Conservation (phyloP, 92 coral and sea anemone species). For the Chrysogorgia sp. region DNA sequence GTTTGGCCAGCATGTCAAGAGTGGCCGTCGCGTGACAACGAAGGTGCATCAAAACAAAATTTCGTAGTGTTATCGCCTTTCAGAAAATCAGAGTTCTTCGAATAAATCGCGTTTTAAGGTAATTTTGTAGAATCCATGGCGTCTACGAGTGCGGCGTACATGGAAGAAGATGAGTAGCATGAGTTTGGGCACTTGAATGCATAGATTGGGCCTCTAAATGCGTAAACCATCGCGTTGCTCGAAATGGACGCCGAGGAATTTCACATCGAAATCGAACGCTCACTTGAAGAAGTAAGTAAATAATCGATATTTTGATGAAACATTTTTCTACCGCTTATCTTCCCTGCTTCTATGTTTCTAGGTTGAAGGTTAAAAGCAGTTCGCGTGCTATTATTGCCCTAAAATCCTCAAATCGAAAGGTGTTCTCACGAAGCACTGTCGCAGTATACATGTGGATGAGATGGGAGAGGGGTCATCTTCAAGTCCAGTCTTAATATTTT, state of each 20-base stretch:
- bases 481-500: background rate
- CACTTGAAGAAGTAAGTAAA: constrained; percentile 11
- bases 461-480: too few relatives aligned
- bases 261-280: background rate
- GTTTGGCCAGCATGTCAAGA: background rate
- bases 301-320: background rate
- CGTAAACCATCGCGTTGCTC: constrained; percentile 6
- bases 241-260: constrained; percentile 1
- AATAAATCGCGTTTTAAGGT: background rate
- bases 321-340: background rate
- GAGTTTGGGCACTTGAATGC: background rate
- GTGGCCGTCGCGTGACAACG: constrained; percentile 2
- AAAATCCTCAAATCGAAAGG: constrained; percentile 28
- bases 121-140: background rate
- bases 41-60: background rate
- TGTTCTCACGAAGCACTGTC: constrained; percentile 4
- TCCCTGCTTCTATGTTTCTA: background rate
- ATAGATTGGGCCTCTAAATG: background rate
- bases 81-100: background rate
- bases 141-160: background rate
- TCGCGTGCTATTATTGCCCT: background rate
- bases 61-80: background rate
- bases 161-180: background rate
- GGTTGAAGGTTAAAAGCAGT: constrained; percentile 31
- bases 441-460: constrained; percentile 1